Evolutionary conservation across 1,140 invertebrate species (phyloP), one percentile per base, ranked within the genome.

Genomic region (Heliconius hewitsoni): DNA sequence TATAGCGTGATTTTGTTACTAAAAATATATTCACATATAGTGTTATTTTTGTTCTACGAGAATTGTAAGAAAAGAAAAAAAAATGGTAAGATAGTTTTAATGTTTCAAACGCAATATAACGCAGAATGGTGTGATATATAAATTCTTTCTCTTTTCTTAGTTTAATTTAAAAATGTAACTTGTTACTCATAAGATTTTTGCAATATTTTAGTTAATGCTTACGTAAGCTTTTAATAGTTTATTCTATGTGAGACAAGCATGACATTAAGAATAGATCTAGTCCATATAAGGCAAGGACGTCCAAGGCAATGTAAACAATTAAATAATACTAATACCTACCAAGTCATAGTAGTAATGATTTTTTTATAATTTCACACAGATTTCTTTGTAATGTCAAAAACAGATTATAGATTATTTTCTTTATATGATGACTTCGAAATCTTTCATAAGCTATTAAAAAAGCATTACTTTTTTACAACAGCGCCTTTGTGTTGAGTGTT

Each of bases 271-370:
- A 76, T 75, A 79, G 73, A 80, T 70, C 37, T 74, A 50, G 77
- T 72, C 82, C 80, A 77, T 83, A 81, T 81, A 83, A 79, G 82
- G 82, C 82, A 83, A 83, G 82, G 82, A 74, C 82, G 80, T 83
- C 79, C 79, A 80, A 83, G 82, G 80, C 73, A 80, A 79, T 71
- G 27, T 74, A 77, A 74, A 46, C 74, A 77, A 77, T 80, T 79
- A 70, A 71, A 55, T 66, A 66, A 66, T 5, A 66, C 60, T 66
- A 66, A 66, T 66, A 66, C 60, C 23, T 27, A 66, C 55, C n/a
- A 23, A 57, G 55, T 57, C 55, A 52, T 2, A 23, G n/a, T 57
- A 1, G 55, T 57, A 57, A 57, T 23, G 8, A 23, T 66, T 66
- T 66, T 66, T 66, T 66, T 27, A 66, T 66, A 27, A 27, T 66